Base-by-base conservation (phyloP, 2,888 invertebrate genomes). In the Synergus laeviventris region DNA sequence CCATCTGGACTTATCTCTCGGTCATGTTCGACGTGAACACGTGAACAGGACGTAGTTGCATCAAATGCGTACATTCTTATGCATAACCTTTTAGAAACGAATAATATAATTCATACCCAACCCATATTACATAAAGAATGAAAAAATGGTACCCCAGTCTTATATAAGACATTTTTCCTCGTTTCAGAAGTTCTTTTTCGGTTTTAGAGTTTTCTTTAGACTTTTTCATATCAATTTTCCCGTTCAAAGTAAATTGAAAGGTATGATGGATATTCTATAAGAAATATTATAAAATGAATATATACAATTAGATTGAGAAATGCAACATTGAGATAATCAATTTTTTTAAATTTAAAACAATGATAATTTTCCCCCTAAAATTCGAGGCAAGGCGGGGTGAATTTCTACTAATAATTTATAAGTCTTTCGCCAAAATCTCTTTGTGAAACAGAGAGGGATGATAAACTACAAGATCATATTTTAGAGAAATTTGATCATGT, bases 1-100 rank as follows among this genome's bases (percentile, higher is more conserved):
- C 80, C 79, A 84, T 82, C 79, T 81, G 79, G 81, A 77, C 81
- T 84, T 81, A 84, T 79, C 79, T 59, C 60, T 66, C 14, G 24
- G 56, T 73, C 61, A 74, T 64, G 42, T 31, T 39, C 60, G 73
- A 4, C 31, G 5, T 31, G 31, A 2, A 4, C 31, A 56, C 24
- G 73, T 59, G 56, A 59, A 56, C 14, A 36, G 31, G 36, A 56
- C 21, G n/a, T 56, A 31, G 21, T 11, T 59, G 24, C 39, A 73
- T 73, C 18, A 12, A 14, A 9, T 31, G 49, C 14, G 54, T 73
- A 21, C 39, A 56, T 59, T 73, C 59, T 56, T 73, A 73, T 59
- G 56, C 73, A 59, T 59, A 73, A 73, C 24, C 73, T 73, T 56
- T 73, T 56, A 73, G 11, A 38, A 73, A 59, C 31, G 56, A 59